Evolutionary conservation across 1,140 invertebrate genomes (phyloP).

Genomic region (Aradophagus sp.): DNA sequence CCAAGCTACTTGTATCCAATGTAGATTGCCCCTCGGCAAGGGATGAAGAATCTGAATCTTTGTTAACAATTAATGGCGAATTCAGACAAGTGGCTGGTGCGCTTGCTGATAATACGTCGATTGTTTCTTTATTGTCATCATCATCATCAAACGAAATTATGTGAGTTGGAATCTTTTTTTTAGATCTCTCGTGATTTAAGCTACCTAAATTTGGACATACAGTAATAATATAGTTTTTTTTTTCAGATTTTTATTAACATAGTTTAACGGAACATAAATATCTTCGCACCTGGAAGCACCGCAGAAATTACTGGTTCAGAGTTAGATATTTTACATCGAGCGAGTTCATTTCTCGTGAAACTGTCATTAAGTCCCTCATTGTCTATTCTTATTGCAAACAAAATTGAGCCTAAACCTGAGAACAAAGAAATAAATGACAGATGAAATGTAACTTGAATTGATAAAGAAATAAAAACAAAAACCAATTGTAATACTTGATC

Average conservation of each 20-base stretch:
- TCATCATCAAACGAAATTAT: constrained; percentile 81
- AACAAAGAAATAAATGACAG: constrained; percentile 45
- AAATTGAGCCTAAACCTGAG: constrained; percentile 85
- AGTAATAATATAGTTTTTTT: constrained; percentile 12
- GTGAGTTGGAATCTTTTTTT: constrained; percentile 77
- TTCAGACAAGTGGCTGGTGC: constrained; percentile 80
- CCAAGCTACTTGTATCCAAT: constrained; percentile 53
- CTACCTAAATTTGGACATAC: constrained; percentile 68
- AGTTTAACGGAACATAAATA: no score
- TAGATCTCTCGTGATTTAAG: constrained; percentile 74
- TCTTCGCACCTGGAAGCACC: constrained; percentile 65
- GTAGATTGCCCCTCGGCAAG: constrained; percentile 55
- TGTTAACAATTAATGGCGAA: constrained; percentile 73
- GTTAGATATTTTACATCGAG: constrained; percentile 64
- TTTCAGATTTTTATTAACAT: no score
- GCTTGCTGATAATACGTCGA: constrained; percentile 70
- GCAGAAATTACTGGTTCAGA: constrained; percentile 77
- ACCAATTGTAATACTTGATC: no score
- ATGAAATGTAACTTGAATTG: constrained; percentile 46
- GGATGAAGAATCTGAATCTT: constrained; percentile 59
- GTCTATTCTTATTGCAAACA: constrained; percentile 93
- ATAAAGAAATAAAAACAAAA: not conserved
- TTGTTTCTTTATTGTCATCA: constrained; percentile 55
- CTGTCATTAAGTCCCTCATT: constrained; percentile 85
- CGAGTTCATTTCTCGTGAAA: constrained; percentile 66